phyloP scores from a whole-genome alignment of 2,113 vertebrate genomes.

The Setophaga kirtlandii region DNA sequence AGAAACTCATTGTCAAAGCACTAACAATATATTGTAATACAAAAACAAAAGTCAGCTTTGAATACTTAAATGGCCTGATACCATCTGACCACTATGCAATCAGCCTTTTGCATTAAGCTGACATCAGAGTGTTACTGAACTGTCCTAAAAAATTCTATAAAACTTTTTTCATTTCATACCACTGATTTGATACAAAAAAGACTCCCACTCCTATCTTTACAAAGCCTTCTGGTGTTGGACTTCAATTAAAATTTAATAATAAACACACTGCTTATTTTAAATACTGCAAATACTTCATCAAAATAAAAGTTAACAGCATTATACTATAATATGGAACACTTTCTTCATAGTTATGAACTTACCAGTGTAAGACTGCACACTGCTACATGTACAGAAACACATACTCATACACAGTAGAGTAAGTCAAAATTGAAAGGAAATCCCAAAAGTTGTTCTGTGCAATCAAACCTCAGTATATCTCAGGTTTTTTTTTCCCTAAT shows the following conservation, averaged over 20 bases:
- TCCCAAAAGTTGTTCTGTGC: background rate
- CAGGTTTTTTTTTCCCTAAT: background rate
- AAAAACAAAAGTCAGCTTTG: background rate
- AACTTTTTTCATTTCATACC: background rate
- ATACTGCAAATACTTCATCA: background rate
- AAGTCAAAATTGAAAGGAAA: background rate
- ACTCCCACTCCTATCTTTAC: background rate
- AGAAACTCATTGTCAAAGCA: background rate
- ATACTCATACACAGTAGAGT: background rate
- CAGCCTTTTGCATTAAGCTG: background rate
- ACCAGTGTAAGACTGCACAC: background rate
- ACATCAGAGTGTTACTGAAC: background rate
- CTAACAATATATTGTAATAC: background rate
- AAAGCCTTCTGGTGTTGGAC: background rate
- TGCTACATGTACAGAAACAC: background rate
- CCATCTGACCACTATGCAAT: background rate
- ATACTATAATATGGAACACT: background rate
- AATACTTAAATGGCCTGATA: background rate
- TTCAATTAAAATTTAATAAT: background rate
- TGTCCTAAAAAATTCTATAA: background rate
- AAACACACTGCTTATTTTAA: background rate
- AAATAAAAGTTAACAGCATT: background rate
- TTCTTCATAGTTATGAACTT: background rate
- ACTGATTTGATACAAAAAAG: background rate
- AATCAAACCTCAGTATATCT: background rate